A percentile compares a stretch with the other conserved stretches of the same genome.
Conservation (phyloP, 2,888 invertebrate species). For the Dicycla oo region DNA sequence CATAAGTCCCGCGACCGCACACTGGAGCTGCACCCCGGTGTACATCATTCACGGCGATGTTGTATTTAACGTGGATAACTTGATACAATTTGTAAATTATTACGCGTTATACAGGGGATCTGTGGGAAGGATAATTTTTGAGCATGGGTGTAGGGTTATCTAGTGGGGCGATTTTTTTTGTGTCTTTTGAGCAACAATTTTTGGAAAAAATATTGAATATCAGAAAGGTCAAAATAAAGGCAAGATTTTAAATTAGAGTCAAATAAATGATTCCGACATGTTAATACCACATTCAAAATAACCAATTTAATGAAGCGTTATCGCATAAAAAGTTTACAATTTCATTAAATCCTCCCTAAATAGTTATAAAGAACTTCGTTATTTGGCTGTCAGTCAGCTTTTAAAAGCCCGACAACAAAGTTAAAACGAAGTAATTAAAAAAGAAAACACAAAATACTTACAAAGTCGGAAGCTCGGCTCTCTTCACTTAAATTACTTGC, state of each 20-base stretch:
- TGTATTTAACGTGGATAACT: constrained; percentile 74
- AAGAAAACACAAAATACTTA: constrained; percentile 91
- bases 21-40: constrained; percentile 74
- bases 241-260: not conserved
- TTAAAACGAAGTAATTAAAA: constrained; percentile 91
- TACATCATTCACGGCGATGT: constrained; percentile 79
- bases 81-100: constrained; percentile 61
- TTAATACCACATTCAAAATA: constrained; percentile 67
- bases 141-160: not conserved
- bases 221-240: too few species aligned
- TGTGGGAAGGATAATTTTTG: not conserved
- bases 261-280: constrained; percentile 1
- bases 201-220: not conserved
- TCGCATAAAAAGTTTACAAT: constrained; percentile 83
- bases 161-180: not conserved
- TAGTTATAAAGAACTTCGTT: constrained; percentile 89
- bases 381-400: constrained; percentile 90
- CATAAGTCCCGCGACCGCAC: constrained; percentile 87
- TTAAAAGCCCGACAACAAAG: constrained; percentile 89
- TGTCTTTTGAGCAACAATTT: not conserved
- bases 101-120: constrained; percentile 3
- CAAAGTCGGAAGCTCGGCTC: constrained; percentile 90
- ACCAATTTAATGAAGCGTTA: constrained; percentile 77
- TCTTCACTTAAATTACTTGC: constrained; percentile 90
- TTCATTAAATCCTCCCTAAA: constrained; percentile 87